Percentiles rank a stretch among this genome's conserved stretches.
Evolutionary conservation across 1,140 invertebrate species (phyloP).

Genomic region (Berghia stephanieae): DNA sequence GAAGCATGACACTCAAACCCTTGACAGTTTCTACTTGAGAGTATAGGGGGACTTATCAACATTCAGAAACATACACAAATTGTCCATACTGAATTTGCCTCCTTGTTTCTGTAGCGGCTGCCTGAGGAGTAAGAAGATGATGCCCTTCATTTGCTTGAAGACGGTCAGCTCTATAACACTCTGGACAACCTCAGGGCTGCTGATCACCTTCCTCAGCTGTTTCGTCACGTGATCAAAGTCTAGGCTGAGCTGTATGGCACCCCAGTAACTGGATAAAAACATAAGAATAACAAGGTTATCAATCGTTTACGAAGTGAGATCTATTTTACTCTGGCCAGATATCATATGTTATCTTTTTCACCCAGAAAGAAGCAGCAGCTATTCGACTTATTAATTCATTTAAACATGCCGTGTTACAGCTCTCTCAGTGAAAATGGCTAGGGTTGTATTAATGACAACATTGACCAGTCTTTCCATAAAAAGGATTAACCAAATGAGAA

Average conservation of each 20-base stretch:
- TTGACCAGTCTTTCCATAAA: too few species aligned
- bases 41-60: too few species aligned
- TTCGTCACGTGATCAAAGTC: conserved; percentile 54
- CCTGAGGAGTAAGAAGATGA: conserved; percentile 56
- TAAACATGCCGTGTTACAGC: not conserved
- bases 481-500: too few species aligned
- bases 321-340: not conserved
- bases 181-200: conserved; percentile 51
- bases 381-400: not conserved
- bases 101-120: conserved; percentile 49
- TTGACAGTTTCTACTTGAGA: too few species aligned
- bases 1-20: too few species aligned
- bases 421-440: not conserved
- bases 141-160: conserved; percentile 56
- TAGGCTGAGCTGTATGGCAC: conserved; percentile 59
- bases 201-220: conserved; percentile 49
- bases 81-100: conserved; percentile 9
- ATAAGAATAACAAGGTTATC: conserved; percentile 28
- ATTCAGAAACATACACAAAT: conserved; percentile 23
- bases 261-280: conserved; percentile 53
- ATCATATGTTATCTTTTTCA: not conserved
- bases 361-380: not conserved
- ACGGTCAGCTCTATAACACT: conserved; percentile 54
- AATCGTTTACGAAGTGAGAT: not conserved
- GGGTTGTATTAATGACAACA: not conserved